A percentile compares a stretch with the other conserved stretches of the same genome.
These are phyloP conservation scores for Muschampia plurimacula DNA, from an alignment of 2,888 invertebrate species.

Conservation along the genomic window DNA sequence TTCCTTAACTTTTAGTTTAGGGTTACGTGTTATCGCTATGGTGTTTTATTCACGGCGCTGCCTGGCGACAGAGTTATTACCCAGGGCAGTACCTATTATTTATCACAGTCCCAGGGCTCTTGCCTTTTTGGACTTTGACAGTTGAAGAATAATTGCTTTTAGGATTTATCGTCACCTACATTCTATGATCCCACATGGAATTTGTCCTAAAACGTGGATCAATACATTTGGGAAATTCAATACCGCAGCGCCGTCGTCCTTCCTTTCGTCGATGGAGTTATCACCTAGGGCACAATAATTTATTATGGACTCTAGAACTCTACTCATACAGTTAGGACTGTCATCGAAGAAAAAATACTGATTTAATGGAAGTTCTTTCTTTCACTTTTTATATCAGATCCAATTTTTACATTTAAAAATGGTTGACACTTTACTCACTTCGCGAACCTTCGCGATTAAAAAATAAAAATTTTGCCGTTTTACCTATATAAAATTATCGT, in stretches of 20 bases:
- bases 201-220: slow-evolving; percentile 10
- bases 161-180: slow-evolving; percentile 15
- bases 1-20: slow-evolving; percentile 7
- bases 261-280: slow-evolving; percentile 9
- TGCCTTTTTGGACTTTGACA: slow-evolving; percentile 31
- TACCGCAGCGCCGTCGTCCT: no score
- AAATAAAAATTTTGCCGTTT: no score
- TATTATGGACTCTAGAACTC: slow-evolving; percentile 7
- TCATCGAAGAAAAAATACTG: not conserved
- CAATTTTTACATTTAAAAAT: not conserved
- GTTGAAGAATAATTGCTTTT: slow-evolving; percentile 28
- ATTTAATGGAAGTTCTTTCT: not conserved
- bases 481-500: no score
- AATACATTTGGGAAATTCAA: slow-evolving; percentile 8
- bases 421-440: no score
- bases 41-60: slow-evolving; percentile 10
- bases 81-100: slow-evolving; percentile 27
- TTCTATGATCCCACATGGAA: slow-evolving; percentile 1
- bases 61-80: slow-evolving; percentile 22
- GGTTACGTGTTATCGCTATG: slow-evolving; percentile 3
- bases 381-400: not conserved
- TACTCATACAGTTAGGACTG: not conserved
- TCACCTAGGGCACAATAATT: slow-evolving; percentile 14
- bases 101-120: slow-evolving; percentile 19
- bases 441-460: no score